phyloP scores from a whole-genome alignment of 2,888 invertebrate genomes.

The Harmothoe impar region DNA sequence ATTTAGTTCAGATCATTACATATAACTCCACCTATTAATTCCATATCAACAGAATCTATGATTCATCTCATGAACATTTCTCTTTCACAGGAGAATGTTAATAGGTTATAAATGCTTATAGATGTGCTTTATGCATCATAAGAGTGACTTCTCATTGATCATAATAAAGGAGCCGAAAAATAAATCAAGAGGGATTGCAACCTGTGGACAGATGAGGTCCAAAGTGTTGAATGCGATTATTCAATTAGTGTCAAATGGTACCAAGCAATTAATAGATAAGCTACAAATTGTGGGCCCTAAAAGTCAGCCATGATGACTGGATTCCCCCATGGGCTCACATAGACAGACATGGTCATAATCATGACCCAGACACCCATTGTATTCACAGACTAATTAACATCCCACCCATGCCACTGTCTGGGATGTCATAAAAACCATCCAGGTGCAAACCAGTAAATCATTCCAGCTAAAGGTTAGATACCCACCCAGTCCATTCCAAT shows the following conservation, averaged over 20 bases:
- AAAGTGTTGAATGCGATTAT: neutral
- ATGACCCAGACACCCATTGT: slow-evolving; percentile 31
- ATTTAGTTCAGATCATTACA: too few relatives aligned
- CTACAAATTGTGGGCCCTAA: neutral
- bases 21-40: too few relatives aligned
- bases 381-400: neutral
- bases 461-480: neutral
- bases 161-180: neutral
- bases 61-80: too few relatives aligned
- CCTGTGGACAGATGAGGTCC: neutral
- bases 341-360: neutral
- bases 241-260: neutral
- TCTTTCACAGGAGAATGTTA: too few relatives aligned
- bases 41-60: too few relatives aligned
- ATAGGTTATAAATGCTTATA: too few relatives aligned
- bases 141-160: too few relatives aligned
- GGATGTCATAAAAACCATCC: neutral
- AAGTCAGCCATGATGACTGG: neutral
- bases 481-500: neutral
- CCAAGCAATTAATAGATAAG: neutral
- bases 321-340: neutral
- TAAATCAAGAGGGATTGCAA: neutral
- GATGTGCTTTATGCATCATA: too few relatives aligned
- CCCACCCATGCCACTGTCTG: neutral
- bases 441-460: slow-evolving; percentile 15